These are phyloP conservation scores for Druon quercuslanigerum DNA, from an alignment of 1,140 invertebrate species.

Conservation along the genomic window DNA sequence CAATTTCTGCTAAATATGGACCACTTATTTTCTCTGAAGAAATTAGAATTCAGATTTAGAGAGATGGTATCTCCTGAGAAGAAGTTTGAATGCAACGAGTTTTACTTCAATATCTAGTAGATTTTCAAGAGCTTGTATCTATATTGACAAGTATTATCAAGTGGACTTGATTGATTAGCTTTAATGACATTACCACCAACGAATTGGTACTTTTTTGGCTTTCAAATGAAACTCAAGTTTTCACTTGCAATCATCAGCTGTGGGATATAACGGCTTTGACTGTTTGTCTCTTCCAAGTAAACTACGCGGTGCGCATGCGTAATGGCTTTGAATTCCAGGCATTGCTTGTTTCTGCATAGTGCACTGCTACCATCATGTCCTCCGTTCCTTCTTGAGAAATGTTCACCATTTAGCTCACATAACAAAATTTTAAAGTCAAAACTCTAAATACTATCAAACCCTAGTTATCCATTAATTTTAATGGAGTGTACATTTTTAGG, in stretches of 20 bases:
- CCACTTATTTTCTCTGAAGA: neutral
- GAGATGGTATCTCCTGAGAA: neutral
- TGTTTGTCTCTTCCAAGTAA: conserved; percentile 69
- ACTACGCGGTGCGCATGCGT: conserved; percentile 73
- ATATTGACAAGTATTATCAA: too few relatives aligned
- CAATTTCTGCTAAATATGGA: neutral
- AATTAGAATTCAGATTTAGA: neutral
- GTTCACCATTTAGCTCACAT: conserved; percentile 38
- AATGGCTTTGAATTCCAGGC: conserved; percentile 72
- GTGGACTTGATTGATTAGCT: neutral
- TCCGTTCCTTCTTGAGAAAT: conserved; percentile 47
- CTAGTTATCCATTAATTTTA: too few relatives aligned
- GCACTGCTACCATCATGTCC: conserved; percentile 61
- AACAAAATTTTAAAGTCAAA: too few relatives aligned
- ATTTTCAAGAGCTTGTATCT: too few relatives aligned
- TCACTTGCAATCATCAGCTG: conserved; percentile 47
- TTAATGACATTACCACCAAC: neutral
- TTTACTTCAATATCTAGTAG: too few relatives aligned
- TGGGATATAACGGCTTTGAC: conserved; percentile 50
- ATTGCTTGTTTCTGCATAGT: conserved; percentile 62
- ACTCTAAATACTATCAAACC: too few relatives aligned
- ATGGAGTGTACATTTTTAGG: too few relatives aligned
- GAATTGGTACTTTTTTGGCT: neutral
- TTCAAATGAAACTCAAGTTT: conserved; percentile 43
- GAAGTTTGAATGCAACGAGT: neutral